Evolutionary conservation across 2,113 vertebrate genomes (phyloP), one percentile per base, ranked within the genome.

Genomic region (Cheirogaleus medius): DNA sequence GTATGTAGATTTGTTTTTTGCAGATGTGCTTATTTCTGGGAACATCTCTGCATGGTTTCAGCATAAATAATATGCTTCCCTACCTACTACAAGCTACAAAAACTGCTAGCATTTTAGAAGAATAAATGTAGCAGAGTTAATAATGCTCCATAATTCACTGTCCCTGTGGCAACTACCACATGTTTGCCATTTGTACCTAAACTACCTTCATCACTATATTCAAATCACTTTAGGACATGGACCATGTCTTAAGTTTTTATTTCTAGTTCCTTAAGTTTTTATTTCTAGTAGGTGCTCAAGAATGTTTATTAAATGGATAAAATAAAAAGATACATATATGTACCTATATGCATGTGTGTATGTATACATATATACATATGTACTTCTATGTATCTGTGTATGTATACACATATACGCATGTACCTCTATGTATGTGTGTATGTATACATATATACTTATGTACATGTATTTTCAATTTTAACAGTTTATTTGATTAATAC

Each of bases 301-400:
- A 91, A 91, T 91, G 49, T 34, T 94, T 80, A 69, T 21, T 92
- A 74, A 63, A 44, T 91, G 23, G 89, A 37, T 64, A 87, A 83
- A 82, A 73, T 49, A 86, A 13, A 18, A 52, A 23, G 42, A 17
- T 29, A 13, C 29, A 34, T 69, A n/a, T 69, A 14, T 68, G 8
- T 66, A 11, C 17, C 34, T 47, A 23, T 4, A 0, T 42, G 8
- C 44, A 2, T 14, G 17, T 68, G 10, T 23, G 1, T 20, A 6
- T 25, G 13, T 63, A 9, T 21, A 21, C 23, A 39, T 69, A n/a
- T 69, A 18, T 68, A 4, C 17, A 4, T 47, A 49, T 8, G 5
- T 21, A 13, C 17, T n/a, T n/a, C n/a, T n/a, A n/a, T n/a, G n/a
- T n/a, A n/a, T n/a, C 12, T 69, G 11, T 23, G 1, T 20, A 6